Evolutionary conservation across 2,797 vertebrate genomes (phyloP).

Genomic region (Serranus cabrilla): DNA sequence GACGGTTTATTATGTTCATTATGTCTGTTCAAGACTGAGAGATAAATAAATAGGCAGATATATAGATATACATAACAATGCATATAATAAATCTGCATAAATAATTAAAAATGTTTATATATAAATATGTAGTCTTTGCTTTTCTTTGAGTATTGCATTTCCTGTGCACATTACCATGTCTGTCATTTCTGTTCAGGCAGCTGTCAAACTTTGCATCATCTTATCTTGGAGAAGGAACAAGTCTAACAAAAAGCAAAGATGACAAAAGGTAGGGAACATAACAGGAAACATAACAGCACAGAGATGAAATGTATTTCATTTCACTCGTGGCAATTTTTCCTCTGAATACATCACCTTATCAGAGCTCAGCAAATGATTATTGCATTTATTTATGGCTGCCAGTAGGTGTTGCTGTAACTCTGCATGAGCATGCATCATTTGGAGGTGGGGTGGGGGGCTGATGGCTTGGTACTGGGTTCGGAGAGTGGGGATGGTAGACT

Average conservation of each 20-base stretch:
- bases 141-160: background rate
- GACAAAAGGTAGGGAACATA: background rate
- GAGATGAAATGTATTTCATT: constrained; percentile 49
- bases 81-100: too few species aligned
- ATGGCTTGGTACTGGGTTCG: constrained; percentile 22
- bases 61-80: background rate
- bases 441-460: background rate
- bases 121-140: background rate
- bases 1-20: too few species aligned
- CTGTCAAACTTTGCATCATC: constrained; percentile 9
- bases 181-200: background rate
- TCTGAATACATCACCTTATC: constrained; percentile 63
- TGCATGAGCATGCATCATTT: constrained; percentile 50
- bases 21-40: too few species aligned
- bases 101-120: background rate
- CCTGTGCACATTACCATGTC: background rate
- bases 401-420: constrained; percentile 79
- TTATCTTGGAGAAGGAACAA: constrained; percentile 20
- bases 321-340: constrained; percentile 47
- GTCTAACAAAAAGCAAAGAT: constrained; percentile 3
- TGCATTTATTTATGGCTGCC: constrained; percentile 57
- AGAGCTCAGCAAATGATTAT: constrained; percentile 19
- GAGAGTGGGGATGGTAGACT: constrained; percentile 27
- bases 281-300: constrained; percentile 14
- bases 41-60: background rate